A percentile compares a stretch with the other conserved stretches of the same genome.
These are phyloP conservation scores for Muscicapa comitata DNA, from an alignment of 2,797 vertebrate species.

Conservation along the genomic window DNA sequence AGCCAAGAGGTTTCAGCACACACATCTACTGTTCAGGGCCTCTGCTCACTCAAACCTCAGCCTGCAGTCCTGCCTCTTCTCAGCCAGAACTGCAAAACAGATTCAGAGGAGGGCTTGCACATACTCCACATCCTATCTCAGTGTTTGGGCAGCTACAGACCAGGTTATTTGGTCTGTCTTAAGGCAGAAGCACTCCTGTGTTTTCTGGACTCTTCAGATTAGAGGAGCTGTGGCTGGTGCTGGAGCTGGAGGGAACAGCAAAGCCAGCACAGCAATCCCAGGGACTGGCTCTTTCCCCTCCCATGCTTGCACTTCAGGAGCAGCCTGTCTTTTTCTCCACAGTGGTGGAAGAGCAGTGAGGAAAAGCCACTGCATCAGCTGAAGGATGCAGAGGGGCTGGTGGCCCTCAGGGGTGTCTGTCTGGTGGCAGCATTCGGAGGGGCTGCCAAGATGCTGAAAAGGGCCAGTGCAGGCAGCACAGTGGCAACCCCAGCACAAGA, in stretches of 20 bases:
- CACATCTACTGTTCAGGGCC: not conserved
- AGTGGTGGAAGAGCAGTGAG: not conserved
- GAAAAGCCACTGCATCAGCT: not conserved
- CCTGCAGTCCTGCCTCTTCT: not conserved
- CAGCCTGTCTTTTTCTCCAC: not conserved
- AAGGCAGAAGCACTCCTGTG: not conserved
- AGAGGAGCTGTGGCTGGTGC: not conserved
- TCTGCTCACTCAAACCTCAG: not conserved
- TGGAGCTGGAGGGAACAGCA: not conserved
- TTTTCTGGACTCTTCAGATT: not conserved
- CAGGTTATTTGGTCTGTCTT: not conserved
- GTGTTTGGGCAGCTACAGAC: not conserved
- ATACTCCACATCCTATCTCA: not conserved
- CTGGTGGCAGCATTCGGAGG: fast-evolving
- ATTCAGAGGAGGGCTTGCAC: not conserved
- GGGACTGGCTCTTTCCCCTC: not conserved
- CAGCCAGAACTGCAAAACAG: not conserved
- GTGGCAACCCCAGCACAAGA: not conserved
- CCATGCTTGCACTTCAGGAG: fast-evolving
- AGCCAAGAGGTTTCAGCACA: not conserved
- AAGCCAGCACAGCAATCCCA: not conserved
- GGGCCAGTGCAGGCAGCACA: not conserved
- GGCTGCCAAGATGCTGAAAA: not conserved
- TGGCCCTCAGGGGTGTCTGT: not conserved
- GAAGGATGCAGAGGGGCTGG: not conserved